Evolutionary conservation across 2,797 vertebrate species (phyloP).

Genomic region (Acestrorhynchus altus): DNA sequence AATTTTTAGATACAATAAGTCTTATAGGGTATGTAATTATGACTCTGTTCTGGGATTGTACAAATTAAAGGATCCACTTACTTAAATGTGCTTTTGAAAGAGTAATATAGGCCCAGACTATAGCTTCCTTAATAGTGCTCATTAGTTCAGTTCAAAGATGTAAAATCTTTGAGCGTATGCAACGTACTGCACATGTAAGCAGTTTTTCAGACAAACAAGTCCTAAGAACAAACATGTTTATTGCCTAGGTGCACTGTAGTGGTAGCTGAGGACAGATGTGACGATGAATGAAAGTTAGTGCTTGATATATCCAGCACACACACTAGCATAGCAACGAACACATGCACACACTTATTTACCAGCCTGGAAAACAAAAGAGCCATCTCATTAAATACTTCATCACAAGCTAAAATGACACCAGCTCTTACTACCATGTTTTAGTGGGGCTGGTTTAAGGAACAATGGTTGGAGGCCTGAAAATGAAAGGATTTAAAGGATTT

Average conservation of each 20-base stretch:
- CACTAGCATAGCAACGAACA: not conserved
- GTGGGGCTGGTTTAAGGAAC: not conserved
- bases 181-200: conserved; percentile 47
- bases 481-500: conserved; percentile 6
- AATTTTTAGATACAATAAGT: no score
- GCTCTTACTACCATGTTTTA: conserved; percentile 4
- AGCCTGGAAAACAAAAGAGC: not conserved
- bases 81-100: not conserved
- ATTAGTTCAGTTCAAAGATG: not conserved
- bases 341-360: not conserved
- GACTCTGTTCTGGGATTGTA: no score
- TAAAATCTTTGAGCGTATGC: conserved; percentile 3
- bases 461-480: not conserved
- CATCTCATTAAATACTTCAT: not conserved
- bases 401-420: not conserved
- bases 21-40: no score
- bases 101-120: not conserved
- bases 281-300: not conserved
- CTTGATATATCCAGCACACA: not conserved
- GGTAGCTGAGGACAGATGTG: conserved; percentile 46
- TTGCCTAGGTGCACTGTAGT: conserved; percentile 66
- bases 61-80: not conserved
- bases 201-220: conserved; percentile 55
- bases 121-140: not conserved
- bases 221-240: conserved; percentile 54